These are phyloP conservation scores for Vicugna pacos DNA, from an alignment of 2,113 vertebrate genomes.

Conservation along the genomic window DNA sequence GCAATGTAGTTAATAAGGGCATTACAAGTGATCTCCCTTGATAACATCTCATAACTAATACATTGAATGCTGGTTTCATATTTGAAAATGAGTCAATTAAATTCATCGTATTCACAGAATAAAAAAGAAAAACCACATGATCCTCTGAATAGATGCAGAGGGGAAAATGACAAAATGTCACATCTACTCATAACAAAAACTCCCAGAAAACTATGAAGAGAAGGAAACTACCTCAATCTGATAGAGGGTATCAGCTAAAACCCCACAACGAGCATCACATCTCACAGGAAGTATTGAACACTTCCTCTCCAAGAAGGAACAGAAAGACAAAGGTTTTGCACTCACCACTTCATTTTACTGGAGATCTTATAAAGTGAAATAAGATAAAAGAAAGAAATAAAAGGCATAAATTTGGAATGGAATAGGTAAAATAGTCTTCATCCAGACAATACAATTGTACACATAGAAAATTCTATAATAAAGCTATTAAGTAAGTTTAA, in stretches of 20 bases:
- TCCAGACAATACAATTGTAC: not conserved
- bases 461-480: conserved; percentile 7
- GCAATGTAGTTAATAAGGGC: no score
- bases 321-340: not conserved
- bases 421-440: conserved; percentile 12
- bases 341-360: not conserved
- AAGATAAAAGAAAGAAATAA: conserved; percentile 46
- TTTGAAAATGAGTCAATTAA: conserved; percentile 56
- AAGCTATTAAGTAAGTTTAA: conserved; percentile 16
- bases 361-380: not conserved
- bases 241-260: not conserved
- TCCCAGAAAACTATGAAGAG: not conserved
- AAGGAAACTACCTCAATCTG: not conserved
- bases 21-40: not conserved
- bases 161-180: not conserved
- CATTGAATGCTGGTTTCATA: not conserved
- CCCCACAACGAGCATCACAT: not conserved
- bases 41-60: conserved; percentile 17
- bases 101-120: not conserved
- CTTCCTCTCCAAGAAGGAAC: not conserved
- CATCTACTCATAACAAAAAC: not conserved
- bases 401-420: not conserved
- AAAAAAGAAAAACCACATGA: not conserved
- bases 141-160: not conserved
- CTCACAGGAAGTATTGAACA: not conserved